Base-by-base conservation (phyloP, 2,888 invertebrate genomes). In the Nowickia ferox region DNA sequence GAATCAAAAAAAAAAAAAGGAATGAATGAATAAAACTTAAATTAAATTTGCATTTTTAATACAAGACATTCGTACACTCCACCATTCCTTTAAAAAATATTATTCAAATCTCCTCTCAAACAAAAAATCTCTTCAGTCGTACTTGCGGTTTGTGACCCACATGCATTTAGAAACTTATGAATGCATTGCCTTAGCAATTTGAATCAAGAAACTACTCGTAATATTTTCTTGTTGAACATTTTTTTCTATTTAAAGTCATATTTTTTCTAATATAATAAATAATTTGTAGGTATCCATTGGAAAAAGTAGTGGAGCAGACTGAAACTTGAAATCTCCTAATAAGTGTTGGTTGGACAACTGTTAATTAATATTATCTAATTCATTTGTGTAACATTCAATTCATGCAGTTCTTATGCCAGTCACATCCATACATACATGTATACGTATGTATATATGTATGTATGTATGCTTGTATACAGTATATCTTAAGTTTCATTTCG, bases 21-120 rank as follows among this genome's bases (percentile, higher is more conserved):
- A n/a, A 75, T 55, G 53, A 53, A 69, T 79, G 78, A 84, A 84
- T 79, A 79, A 84, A 84, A 68, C 57, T 46, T 63, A 68, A 74
- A 74, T 74, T 74, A 53, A 46, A 84, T 84, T 78, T 78, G 61
- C 78, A 78, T 78, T 78, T 78, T 42, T 51, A 40, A 6, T 5
- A 59, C 40, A 59, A 68, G 15, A 68, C 59, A 10, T 59, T 55
- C 22, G 53, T 40, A 69, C n/a, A 30, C 30, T 30, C 30, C 30
- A 30, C 30, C 30, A 30, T 30, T 30, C 30, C 13, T 19, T 22
- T 55, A 9, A 19, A 17, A 17, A 30, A 1, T 66, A 19, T 19
- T 11, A 55, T 66, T 66, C 38, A 30, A 65, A 22, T 51, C n/a
- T 46, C 22, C 40, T 75, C 13, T 42, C 17, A n/a, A 72, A 48